Evolutionary conservation across 1,140 invertebrate species (phyloP).

Genomic region (Megalonaias nervosa): DNA sequence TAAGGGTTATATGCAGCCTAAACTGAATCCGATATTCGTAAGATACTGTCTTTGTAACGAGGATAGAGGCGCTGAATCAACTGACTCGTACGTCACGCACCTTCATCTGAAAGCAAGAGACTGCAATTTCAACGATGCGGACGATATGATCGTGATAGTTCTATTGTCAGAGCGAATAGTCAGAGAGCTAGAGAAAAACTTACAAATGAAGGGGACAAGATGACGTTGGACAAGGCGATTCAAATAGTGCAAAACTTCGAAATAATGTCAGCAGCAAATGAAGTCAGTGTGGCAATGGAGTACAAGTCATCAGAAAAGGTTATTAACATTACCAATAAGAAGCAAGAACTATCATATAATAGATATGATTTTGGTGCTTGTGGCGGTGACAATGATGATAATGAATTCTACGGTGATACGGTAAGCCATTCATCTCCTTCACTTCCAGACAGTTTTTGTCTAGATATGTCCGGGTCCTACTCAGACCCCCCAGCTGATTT

Average conservation of each 20-base stretch:
- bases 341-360: too few species aligned
- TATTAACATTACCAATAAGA: too few species aligned
- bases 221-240: constrained; percentile 35
- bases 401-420: too few species aligned
- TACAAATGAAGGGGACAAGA: constrained; percentile 39
- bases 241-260: constrained; percentile 32
- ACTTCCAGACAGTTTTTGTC: too few species aligned
- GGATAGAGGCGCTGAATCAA: neutral
- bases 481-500: too few species aligned
- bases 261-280: constrained; percentile 31
- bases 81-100: constrained; percentile 15
- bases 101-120: constrained; percentile 19
- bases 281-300: constrained; percentile 9
- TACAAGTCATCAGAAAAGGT: too few species aligned
- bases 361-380: too few species aligned
- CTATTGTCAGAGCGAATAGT: constrained; percentile 36
- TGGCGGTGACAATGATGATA: too few species aligned
- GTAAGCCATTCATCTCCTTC: too few species aligned
- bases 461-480: too few species aligned
- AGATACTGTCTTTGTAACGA: constrained; percentile 22
- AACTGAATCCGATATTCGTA: constrained; percentile 30
- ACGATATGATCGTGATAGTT: constrained; percentile 35
- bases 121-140: constrained; percentile 19
- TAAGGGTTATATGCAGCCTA: constrained; percentile 18
- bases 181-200: constrained; percentile 36